Evolutionary conservation across 2,888 invertebrate species (phyloP).

Genomic region (Sarcophaga caerulescens): DNA sequence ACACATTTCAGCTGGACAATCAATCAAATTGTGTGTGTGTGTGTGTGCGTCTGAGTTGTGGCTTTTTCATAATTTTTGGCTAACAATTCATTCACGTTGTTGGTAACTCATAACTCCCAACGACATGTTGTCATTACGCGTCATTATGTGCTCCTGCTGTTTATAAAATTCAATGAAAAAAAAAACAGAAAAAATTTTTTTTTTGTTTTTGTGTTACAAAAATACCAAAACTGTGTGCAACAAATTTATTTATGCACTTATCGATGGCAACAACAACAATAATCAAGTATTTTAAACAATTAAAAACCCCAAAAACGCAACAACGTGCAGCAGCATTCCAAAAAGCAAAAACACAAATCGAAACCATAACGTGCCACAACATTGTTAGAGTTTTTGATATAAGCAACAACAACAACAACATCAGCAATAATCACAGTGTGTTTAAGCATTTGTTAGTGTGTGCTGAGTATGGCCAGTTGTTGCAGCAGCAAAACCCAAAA

Average conservation of each 20-base stretch:
- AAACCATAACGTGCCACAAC: not conserved
- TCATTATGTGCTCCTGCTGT: constrained; percentile 4
- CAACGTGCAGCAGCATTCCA: not conserved
- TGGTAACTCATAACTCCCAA: not conserved
- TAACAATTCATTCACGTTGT: not conserved
- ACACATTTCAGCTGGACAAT: constrained; percentile 49
- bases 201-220: not conserved
- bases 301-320: constrained; percentile 19
- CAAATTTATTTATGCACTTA: not conserved
- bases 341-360: not conserved
- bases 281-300: constrained; percentile 21
- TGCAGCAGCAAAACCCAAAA: not conserved
- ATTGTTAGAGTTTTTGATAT: no score
- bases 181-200: not conserved
- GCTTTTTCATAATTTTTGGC: not conserved
- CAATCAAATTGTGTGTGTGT: constrained; percentile 14
- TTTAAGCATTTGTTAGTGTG: no score
- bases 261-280: not conserved
- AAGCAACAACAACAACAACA: no score
- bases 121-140: not conserved
- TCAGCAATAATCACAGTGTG: no score
- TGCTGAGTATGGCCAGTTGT: no score
- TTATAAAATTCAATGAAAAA: constrained; percentile 3
- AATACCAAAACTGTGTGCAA: not conserved
- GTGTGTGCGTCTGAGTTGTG: not conserved